Evolutionary conservation across 2,888 invertebrate species (phyloP).

Genomic region (Troides aeacus): DNA sequence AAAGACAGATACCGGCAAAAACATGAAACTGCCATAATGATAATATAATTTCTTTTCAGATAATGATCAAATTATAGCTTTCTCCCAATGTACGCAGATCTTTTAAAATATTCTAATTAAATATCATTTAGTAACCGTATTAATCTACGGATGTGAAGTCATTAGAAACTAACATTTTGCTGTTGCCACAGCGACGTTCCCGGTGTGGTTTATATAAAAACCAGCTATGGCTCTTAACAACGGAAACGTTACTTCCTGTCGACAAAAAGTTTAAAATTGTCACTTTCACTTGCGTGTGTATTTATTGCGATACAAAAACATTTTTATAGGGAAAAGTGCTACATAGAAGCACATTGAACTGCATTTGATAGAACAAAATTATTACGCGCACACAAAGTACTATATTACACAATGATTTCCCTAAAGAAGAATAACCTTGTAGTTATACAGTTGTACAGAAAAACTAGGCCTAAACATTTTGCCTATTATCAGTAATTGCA

Average conservation of each 20-base stretch:
- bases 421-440: no score
- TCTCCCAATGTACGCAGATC: neutral
- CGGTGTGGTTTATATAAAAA: conserved; percentile 17
- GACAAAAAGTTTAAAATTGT: conserved; percentile 12
- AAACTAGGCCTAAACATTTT: no score
- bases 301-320: neutral
- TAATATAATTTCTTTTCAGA: neutral
- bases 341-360: neutral
- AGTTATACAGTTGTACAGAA: no score
- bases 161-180: conserved; percentile 20
- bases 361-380: neutral
- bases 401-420: no score
- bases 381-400: neutral
- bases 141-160: conserved; percentile 23
- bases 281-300: conserved; percentile 17
- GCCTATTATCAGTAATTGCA: no score
- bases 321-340: neutral
- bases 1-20: no score
- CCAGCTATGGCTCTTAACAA: conserved; percentile 14
- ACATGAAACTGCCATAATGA: neutral
- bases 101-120: neutral
- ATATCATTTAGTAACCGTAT: neutral
- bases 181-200: conserved; percentile 5
- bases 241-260: conserved; percentile 24
- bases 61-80: neutral